Percentiles rank a stretch among this genome's conserved stretches.
These are phyloP conservation scores for Rhinogobius similis DNA, from an alignment of 2,113 vertebrate genomes.

Conservation along the genomic window DNA sequence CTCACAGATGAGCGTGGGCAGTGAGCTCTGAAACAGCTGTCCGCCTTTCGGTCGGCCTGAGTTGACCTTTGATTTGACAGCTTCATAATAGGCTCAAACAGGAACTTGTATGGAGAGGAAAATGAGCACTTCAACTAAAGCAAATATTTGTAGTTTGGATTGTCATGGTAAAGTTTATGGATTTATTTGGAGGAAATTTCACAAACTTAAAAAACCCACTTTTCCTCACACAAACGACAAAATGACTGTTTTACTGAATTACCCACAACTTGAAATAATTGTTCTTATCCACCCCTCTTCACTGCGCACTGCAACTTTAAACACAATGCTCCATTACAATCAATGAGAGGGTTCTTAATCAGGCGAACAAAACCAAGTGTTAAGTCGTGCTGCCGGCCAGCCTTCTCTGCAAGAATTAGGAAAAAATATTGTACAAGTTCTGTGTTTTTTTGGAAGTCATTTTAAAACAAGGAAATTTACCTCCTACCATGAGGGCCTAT, in stretches of 20 bases:
- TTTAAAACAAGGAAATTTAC: too few relatives aligned
- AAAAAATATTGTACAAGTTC: not conserved
- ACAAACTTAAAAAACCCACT: too few relatives aligned
- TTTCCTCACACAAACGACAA: not conserved
- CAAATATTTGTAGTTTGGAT: not conserved
- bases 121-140: not conserved
- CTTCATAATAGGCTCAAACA: not conserved
- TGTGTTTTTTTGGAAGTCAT: not conserved
- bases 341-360: not conserved
- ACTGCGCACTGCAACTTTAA: not conserved
- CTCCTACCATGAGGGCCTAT: too few relatives aligned
- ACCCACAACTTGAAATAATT: not conserved
- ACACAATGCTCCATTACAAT: not conserved
- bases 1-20: constrained; percentile 9
- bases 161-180: not conserved
- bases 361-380: not conserved
- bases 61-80: constrained; percentile 3
- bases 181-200: too few relatives aligned
- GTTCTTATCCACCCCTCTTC: not conserved
- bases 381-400: not conserved
- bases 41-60: not conserved
- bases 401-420: not conserved
- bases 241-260: not conserved
- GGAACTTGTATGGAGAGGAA: not conserved
- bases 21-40: constrained; percentile 10